Evolutionary conservation across 1,140 invertebrate genomes (phyloP).

Genomic region (Agraylea sexmaculata): DNA sequence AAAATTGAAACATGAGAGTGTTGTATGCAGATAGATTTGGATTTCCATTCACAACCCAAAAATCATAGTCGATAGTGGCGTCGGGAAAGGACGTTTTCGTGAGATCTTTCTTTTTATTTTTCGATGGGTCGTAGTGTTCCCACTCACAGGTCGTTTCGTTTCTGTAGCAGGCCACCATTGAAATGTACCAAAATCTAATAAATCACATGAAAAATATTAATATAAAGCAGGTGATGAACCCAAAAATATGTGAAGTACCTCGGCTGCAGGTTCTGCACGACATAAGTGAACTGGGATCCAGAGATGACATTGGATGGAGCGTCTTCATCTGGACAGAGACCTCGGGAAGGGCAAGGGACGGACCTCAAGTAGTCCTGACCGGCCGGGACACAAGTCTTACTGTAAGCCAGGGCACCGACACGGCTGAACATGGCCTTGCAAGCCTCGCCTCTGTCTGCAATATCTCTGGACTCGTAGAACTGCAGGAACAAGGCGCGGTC

Average conservation of each 20-base stretch:
- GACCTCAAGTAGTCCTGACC: constrained; percentile 78
- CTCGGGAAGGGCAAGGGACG: constrained; percentile 69
- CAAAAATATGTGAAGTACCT: no score
- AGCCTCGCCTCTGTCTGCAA: constrained; percentile 48
- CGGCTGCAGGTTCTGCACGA: constrained; percentile 79
- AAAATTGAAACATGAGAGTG: constrained; percentile 88
- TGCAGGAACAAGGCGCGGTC: constrained; percentile 79
- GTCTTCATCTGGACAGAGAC: constrained; percentile 81
- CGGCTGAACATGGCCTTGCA: constrained; percentile 78
- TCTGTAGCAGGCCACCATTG: constrained; percentile 82
- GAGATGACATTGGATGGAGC: constrained; percentile 71
- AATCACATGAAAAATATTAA: constrained; percentile 5
- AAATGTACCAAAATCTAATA: constrained; percentile 89
- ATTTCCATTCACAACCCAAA: constrained; percentile 93
- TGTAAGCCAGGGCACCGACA: constrained; percentile 71
- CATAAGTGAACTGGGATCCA: constrained; percentile 87
- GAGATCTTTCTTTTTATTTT: constrained; percentile 22
- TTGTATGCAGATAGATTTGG: constrained; percentile 74
- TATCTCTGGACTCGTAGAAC: constrained; percentile 70
- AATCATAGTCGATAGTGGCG: constrained; percentile 69
- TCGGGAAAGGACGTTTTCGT: constrained; percentile 28
- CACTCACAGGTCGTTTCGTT: constrained; percentile 68
- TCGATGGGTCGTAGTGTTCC: constrained; percentile 51
- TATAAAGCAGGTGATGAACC: constrained; percentile 3
- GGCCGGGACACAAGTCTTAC: constrained; percentile 67